Evolutionary conservation across 1,140 invertebrate genomes (phyloP), one percentile per base, ranked within the genome.

Genomic region (Aphis craccivora): DNA sequence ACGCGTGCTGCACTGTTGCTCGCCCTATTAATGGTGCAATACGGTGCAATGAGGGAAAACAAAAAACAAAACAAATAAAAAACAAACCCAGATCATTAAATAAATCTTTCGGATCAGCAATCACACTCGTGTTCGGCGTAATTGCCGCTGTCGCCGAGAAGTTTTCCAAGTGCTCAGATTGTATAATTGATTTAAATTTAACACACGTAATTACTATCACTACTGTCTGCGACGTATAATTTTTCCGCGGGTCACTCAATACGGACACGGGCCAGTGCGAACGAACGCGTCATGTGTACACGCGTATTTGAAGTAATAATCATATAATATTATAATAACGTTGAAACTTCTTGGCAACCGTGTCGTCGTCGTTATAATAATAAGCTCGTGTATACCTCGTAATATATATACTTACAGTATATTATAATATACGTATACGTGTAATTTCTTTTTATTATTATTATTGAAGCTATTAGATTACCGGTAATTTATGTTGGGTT

Each of bases 391-490:
- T 37, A 87, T 51, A 87, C 84, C 30, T 45, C 45, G 86, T 87
- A 87, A 51, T 48, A 14, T 48, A 87, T 83, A 83, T 48, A 88
- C 60, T 76, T n/a, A n/a, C 60, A 76, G 4, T 76, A n/a, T 76
- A n/a, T 76, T 51, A 35, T 35, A 51, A 25, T 55, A 30, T 55
- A 35, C 40, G 23, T 55, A 35, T 37, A 14, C 8, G 35, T 55
- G 51, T 89, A 37, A 11, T 48, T 88, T 88, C 35, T 51, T 43
- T 43, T 60, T 53, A 20, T 88, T 87, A n/a, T 88, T 88, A 14
- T 35, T 88, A 60, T 40, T 18, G 89, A 67, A 67, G 53, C 53
- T 90, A 90, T 90, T 90, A 48, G 37, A 90, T 90, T 90, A 90
- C 89, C 89, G 37, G 30, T 43, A 43, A 67, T 67, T 67, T 60